phyloP scores from a whole-genome alignment of 2,888 invertebrate genomes.

The Lamproptera curius region DNA sequence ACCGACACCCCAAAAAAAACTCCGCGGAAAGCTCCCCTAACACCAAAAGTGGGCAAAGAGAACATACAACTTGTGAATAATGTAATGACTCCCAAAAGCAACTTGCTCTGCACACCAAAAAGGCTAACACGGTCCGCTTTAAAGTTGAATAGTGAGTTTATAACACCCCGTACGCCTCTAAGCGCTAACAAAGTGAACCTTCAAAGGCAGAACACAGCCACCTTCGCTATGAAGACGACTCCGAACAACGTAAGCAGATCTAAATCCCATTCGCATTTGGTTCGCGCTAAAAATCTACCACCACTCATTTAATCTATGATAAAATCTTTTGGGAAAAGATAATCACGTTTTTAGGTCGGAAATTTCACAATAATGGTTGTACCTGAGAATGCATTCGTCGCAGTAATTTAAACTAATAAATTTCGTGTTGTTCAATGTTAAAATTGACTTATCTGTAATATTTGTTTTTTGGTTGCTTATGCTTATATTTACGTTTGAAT shows the following conservation, averaged over 20 bases:
- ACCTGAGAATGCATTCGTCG: too few relatives aligned
- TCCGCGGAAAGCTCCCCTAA: constrained; percentile 36
- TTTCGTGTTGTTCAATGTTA: too few relatives aligned
- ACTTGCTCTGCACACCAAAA: constrained; percentile 52
- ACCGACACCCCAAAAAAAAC: constrained; percentile 51
- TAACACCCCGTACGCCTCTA: constrained; percentile 64
- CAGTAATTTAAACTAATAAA: too few relatives aligned
- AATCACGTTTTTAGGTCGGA: too few relatives aligned
- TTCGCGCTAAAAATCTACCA: constrained; percentile 57
- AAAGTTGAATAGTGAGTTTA: constrained; percentile 58
- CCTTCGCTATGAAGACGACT: constrained; percentile 46
- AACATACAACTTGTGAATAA: constrained; percentile 48
- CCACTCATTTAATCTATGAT: constrained; percentile 45
- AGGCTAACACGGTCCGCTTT: constrained; percentile 57
- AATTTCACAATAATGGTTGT: too few relatives aligned
- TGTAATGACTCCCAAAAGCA: constrained; percentile 49
- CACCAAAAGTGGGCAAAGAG: constrained; percentile 61
- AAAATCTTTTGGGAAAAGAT: too few relatives aligned
- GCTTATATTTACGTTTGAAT: too few relatives aligned
- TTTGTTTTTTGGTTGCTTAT: too few relatives aligned
- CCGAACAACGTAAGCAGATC: constrained; percentile 55
- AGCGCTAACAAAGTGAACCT: constrained; percentile 55
- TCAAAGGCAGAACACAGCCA: constrained; percentile 50
- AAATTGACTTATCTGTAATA: too few relatives aligned
- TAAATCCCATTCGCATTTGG: constrained; percentile 60